Conservation (phyloP, 2,888 invertebrate genomes). For the Tetragonisca angustula region DNA sequence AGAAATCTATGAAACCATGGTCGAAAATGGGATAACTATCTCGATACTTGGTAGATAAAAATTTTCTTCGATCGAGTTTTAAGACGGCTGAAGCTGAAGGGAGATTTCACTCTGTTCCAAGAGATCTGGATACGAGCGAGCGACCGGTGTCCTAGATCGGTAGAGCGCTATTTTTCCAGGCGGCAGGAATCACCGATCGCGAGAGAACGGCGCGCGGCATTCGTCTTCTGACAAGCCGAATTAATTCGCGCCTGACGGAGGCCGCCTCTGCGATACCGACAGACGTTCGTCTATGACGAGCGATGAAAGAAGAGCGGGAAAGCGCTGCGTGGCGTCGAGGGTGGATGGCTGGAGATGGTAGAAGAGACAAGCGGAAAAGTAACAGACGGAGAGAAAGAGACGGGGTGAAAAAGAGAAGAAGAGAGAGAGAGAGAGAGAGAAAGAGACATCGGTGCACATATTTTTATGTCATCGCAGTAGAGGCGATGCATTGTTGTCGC, state of each 20-base stretch:
- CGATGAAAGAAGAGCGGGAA: conserved; percentile 24
- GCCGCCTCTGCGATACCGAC: conserved; percentile 39
- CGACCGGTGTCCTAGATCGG: not conserved
- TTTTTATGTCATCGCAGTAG: conserved; percentile 82
- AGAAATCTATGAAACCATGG: too few species aligned
- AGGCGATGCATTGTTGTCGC: conserved; percentile 84
- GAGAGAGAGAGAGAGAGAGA: conserved; percentile 25
- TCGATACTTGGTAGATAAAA: too few species aligned
- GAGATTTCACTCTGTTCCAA: too few species aligned
- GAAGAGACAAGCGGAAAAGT: conserved; percentile 41
- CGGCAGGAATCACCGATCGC: conserved; percentile 21
- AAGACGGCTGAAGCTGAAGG: too few species aligned
- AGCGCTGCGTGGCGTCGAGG: conserved; percentile 3
- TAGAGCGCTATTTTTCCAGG: conserved; percentile 13
- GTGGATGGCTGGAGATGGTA: conserved; percentile 53
- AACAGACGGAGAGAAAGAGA: conserved; percentile 41
- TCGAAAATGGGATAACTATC: too few species aligned
- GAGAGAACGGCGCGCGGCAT: conserved; percentile 5
- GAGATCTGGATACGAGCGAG: not conserved
- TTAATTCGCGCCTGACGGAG: conserved; percentile 44
- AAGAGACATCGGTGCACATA: conserved; percentile 79
- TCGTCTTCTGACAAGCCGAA: conserved; percentile 49
- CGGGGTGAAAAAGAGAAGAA: not conserved
- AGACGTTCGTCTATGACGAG: conserved; percentile 55
- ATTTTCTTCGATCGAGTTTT: too few species aligned